phyloP scores from a whole-genome alignment of 2,888 invertebrate genomes.

The Cinara cedri region DNA sequence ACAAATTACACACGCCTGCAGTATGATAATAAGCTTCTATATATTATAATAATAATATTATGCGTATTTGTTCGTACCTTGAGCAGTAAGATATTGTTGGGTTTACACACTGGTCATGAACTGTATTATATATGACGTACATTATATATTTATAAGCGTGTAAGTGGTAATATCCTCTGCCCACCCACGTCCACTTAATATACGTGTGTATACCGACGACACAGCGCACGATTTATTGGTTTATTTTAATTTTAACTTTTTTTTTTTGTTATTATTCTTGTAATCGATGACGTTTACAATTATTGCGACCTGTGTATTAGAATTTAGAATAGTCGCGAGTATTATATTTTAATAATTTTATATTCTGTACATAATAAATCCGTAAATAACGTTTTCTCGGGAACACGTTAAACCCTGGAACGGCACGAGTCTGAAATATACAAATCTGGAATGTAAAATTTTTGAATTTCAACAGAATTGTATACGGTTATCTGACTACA shows the following conservation, averaged over 20 bases:
- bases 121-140: background rate
- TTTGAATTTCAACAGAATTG: too few species aligned
- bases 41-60: background rate
- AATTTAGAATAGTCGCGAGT: background rate
- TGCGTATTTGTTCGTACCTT: slow-evolving; percentile 22
- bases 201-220: background rate
- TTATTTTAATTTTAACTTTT: slow-evolving; percentile 48
- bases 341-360: background rate
- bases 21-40: background rate
- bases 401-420: too few species aligned
- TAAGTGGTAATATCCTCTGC: slow-evolving; percentile 48
- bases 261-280: slow-evolving; percentile 22
- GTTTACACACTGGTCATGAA: slow-evolving; percentile 40
- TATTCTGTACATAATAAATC: background rate
- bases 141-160: background rate
- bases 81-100: slow-evolving; percentile 39
- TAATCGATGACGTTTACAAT: slow-evolving; percentile 35
- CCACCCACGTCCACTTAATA: slow-evolving; percentile 39
- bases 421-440: too few species aligned
- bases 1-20: background rate
- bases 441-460: too few species aligned
- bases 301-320: background rate
- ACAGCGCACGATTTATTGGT: slow-evolving; percentile 49
- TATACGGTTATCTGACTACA: too few species aligned
- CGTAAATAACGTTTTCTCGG: background rate